Base-by-base conservation (phyloP, 2,888 invertebrate genomes). In the Eilema caniola region DNA sequence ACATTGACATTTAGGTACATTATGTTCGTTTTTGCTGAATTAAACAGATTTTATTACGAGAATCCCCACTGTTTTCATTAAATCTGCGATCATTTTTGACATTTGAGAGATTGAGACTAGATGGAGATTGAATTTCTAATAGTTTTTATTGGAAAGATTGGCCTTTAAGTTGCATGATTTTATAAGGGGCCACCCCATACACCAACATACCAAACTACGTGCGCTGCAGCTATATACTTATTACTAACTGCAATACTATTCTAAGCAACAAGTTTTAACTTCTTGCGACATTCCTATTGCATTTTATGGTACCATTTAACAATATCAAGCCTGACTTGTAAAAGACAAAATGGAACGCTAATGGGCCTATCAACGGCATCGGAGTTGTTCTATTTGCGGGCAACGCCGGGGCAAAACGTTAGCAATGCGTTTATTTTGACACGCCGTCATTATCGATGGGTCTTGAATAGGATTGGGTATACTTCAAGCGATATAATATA, bases 301-400 rank as follows among this genome's bases (percentile, higher is more conserved):
- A 69, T 78, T 69, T 69, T 62, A 74, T 70, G 67, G 69, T 62
- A 72, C 63, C 59, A 56, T 70, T 67, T 71, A 76, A 69, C 66
- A 75, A 76, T 74, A 70, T 65, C 23, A 53, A 59, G 31, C 47
- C 65, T 70, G 59, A 62, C 66, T 33, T 16, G 60, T 61, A 80
- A 62, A 74, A 69, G 69, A 78, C 69, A 23, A 81, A 82, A 76
- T 78, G 41, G 68, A 82, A 62, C 57, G 28, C 23, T 80, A 80
- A 78, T 80, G 83, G 83, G 37, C 66, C 81, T 74, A 78, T 82
- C 75, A 83, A 31, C 81, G 69, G 60, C 66, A 73, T 75, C 73
- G 66, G 57, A 64, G 75, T 78, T 81, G 77, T 78, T 83, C 76
- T 82, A 83, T 82, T 81, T 81, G 81, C 74, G 75, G 69, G 69